Base-by-base conservation (phyloP, 2,888 invertebrate species). In the Drosophila siamana region DNA sequence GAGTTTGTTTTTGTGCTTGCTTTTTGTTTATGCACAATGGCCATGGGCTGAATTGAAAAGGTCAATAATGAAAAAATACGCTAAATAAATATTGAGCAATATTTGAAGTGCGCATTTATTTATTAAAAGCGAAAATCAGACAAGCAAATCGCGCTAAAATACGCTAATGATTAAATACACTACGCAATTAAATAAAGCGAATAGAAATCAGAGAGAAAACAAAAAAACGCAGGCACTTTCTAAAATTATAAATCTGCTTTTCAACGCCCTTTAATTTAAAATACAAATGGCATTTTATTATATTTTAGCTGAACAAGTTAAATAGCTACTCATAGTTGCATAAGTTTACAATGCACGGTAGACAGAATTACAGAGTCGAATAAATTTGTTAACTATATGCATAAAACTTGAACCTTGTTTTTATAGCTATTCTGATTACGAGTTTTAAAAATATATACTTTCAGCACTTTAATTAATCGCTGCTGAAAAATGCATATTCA, bases 41-140 rank as follows among this genome's bases (percentile, higher is more conserved):
- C 52, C 38, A 22, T 47, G 40, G 22, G 55, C 46, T 36, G 41
- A 33, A 70, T 65, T 78, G 66, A 77, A 78, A 78, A 78, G 73
- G 59, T 69, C 64, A 78, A 77, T 64, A 64, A 69, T 64, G 59
- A 46, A 61, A 66, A 74, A 57, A 63, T 46, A 38, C 52, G 51
- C 64, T 73, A 73, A 69, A 78, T 77, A 74, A 77, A 78, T 76
- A 64, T 71, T 67, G 62, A 76, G 24, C 67, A 67, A 59, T 8
- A 44, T 46, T n/a, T 11, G 66, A 59, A 66, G 43, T 46, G 19
- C 19, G 33, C 22, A 60, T 78, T 61, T 69, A 74, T 78, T 64
- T 74, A 74, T 78, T 63, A 44, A 62, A 77, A 56, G 52, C 46
- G 50, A 71, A 66, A 50, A 57, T 50, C 60, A 50, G 60, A 41